These are phyloP conservation scores for Pao palembangensis DNA, from an alignment of 2,113 vertebrate species.

Conservation along the genomic window DNA sequence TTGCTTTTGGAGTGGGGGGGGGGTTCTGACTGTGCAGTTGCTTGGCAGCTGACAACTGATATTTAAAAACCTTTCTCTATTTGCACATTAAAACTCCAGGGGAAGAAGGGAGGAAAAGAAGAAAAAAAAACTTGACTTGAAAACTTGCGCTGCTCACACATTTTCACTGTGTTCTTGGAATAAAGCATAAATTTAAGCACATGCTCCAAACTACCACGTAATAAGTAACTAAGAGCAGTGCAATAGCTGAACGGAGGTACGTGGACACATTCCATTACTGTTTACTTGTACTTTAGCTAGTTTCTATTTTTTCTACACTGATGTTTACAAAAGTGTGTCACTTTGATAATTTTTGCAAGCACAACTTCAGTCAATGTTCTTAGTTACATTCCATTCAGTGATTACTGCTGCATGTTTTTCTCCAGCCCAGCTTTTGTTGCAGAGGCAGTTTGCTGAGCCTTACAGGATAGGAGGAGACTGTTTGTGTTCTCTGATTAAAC, in stretches of 20 bases:
- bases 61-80: conserved; percentile 58
- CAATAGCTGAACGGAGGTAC: too few species aligned
- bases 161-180: conserved; percentile 31
- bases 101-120: conserved; percentile 21
- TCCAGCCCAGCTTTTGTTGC: conserved; percentile 7
- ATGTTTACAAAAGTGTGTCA: too few species aligned
- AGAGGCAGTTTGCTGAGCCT: conserved; percentile 2
- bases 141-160: conserved; percentile 26
- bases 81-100: conserved; percentile 40
- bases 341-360: too few species aligned
- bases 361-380: too few species aligned
- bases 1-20: conserved; percentile 21
- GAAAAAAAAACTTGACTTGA: conserved; percentile 10
- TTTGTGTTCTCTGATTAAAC: conserved; percentile 42
- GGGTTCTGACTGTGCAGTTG: conserved; percentile 31
- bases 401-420: conserved; percentile 6
- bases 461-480: conserved; percentile 56
- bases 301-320: too few species aligned
- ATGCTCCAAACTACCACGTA: conserved; percentile 6
- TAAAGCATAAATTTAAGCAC: conserved; percentile 8
- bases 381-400: neutral
- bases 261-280: too few species aligned
- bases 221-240: neutral
- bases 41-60: conserved; percentile 58
- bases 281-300: too few species aligned